A percentile compares a stretch with the other conserved stretches of the same genome.
These are phyloP conservation scores for Papilio xuthus DNA, from an alignment of 1,140 invertebrate genomes.

Conservation along the genomic window DNA sequence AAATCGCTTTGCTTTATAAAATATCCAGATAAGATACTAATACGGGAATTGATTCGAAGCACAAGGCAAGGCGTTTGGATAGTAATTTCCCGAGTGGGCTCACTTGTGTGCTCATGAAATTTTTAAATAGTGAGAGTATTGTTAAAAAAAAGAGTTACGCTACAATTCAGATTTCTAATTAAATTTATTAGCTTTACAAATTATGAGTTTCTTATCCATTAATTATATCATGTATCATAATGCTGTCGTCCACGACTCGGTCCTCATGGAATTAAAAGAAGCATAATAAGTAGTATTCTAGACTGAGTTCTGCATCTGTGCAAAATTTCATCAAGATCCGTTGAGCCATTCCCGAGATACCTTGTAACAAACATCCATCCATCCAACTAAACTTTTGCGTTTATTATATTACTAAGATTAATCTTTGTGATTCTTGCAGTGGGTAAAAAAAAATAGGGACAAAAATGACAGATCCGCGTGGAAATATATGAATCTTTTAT, in stretches of 20 bases:
- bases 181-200: neutral
- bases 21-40: conserved; percentile 74
- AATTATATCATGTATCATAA: neutral
- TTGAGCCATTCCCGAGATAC: too few species aligned
- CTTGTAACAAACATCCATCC: too few species aligned
- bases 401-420: neutral
- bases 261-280: too few species aligned
- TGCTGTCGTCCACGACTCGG: too few species aligned
- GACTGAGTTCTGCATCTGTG: too few species aligned
- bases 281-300: too few species aligned
- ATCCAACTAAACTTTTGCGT: too few species aligned
- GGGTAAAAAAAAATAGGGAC: conserved; percentile 3
- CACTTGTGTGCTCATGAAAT: conserved; percentile 70
- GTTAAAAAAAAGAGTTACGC: too few species aligned
- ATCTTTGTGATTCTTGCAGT: neutral
- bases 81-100: conserved; percentile 75
- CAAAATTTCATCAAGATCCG: too few species aligned
- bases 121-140: conserved; percentile 1
- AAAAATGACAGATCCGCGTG: conserved; percentile 73
- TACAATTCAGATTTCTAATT: neutral
- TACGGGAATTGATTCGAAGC: conserved; percentile 77
- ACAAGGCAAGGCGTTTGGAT: conserved; percentile 71
- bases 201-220: neutral
- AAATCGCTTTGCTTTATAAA: conserved; percentile 72
- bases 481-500: conserved; percentile 80